Evolutionary conservation across 2,797 vertebrate species (phyloP), one percentile per base, ranked within the genome.

Genomic region (Tiaroga cobitis): DNA sequence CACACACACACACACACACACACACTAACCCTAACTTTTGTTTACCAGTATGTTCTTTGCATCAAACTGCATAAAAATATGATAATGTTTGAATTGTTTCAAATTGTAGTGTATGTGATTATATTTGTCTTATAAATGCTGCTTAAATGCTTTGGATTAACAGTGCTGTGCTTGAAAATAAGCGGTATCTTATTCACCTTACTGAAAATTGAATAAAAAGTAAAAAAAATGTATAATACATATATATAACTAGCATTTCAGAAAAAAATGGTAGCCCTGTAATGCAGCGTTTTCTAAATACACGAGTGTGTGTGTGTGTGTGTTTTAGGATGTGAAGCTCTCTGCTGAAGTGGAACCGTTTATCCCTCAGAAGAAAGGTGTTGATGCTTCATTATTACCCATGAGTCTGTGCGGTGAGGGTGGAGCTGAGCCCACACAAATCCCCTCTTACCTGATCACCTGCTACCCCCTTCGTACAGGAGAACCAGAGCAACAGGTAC

Each of bases 401-500:
- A 97, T 99, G 97, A 96, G 97, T 54, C 95, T 99, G 88, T 95
- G 97, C 82, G 95, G 94, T 0, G 96, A 96, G 70, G 95, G 93
- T 72, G 94, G 96, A 32, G 94, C 97, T 76, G 98, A 99, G 90
- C 96, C 96, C 86, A 94, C 97, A 84, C 96, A 98, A 84, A 99
- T 99, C 90, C 98, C 98, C 75, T 99, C 97, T 92, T 99, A 99
- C 92, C 96, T 99, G 94, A 99, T 99, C 91, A 99, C 98, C 83
- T 99, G 98, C 92, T 99, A 99, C 90, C 98, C n/a, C 98, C 1
- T 99, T 99, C 73, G 98, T 99, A 87, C 98, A 99, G 92, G 98
- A 99, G 94, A 99, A 97, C 92, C 98, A 99, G 91, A 96, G 96
- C 80, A 98, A 97, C 95, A 97, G 98, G 98, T 99, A 96, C 24